These are phyloP conservation scores for Dynastes tityus DNA, from an alignment of 2,888 invertebrate species.

Conservation along the genomic window DNA sequence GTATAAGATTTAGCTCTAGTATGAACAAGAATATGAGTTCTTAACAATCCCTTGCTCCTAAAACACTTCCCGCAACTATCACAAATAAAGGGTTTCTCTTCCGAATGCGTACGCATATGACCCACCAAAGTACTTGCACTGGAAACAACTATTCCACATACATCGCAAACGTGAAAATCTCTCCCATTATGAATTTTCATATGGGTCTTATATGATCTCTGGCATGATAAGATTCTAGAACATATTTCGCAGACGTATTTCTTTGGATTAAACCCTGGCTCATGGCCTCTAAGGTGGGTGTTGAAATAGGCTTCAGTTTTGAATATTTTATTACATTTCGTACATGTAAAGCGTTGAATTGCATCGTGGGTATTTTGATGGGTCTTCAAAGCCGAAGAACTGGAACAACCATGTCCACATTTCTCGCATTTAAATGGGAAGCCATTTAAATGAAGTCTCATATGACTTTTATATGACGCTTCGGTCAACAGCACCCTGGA, in stretches of 20 bases:
- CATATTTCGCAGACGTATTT: constrained; percentile 55
- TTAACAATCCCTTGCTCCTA: constrained; percentile 62
- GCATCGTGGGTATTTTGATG: constrained; percentile 55
- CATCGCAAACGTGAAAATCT: constrained; percentile 62
- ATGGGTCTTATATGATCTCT: constrained; percentile 51
- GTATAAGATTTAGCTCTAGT: constrained; percentile 68
- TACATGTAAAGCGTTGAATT: constrained; percentile 60
- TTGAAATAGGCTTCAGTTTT: constrained; percentile 54
- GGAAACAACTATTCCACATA: constrained; percentile 66
- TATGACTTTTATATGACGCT: neutral
- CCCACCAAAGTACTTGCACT: constrained; percentile 52
- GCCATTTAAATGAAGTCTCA: neutral
- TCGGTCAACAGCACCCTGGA: neutral
- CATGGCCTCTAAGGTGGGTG: constrained; percentile 51
- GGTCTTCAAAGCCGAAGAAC: constrained; percentile 51
- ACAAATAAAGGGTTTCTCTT: constrained; percentile 60
- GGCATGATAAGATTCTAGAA: constrained; percentile 53
- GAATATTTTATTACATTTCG: constrained; percentile 53
- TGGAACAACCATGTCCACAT: constrained; percentile 64
- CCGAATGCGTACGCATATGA: constrained; percentile 53
- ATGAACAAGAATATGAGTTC: constrained; percentile 61
- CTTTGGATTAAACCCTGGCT: constrained; percentile 46
- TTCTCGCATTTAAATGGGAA: constrained; percentile 58
- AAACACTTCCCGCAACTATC: constrained; percentile 62
- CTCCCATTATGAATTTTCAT: constrained; percentile 50